These are phyloP conservation scores for Entomobrya proxima DNA, from an alignment of 2,888 invertebrate species.

Conservation along the genomic window DNA sequence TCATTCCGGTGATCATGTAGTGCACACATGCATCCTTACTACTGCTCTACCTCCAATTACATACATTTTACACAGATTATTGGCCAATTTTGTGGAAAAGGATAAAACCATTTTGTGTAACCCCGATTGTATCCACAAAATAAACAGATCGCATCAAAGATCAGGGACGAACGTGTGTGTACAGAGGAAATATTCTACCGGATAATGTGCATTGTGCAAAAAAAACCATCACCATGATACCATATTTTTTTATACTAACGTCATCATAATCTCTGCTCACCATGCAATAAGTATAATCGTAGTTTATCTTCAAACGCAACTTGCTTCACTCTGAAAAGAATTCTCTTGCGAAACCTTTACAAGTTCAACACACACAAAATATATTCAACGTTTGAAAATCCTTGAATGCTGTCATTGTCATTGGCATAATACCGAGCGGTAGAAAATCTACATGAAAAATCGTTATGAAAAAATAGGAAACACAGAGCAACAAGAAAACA, in stretches of 20 bases:
- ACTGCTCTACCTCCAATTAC: too few species aligned
- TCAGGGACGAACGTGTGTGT: neutral
- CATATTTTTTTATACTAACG: too few species aligned
- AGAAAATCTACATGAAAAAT: too few species aligned
- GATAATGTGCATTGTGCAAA: too few species aligned
- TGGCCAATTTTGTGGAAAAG: slow-evolving; percentile 29
- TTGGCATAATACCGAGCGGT: neutral
- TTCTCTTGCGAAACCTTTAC: neutral
- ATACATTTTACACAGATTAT: neutral
- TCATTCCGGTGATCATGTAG: slow-evolving; percentile 14
- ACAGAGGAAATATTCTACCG: too few species aligned
- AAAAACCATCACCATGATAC: too few species aligned
- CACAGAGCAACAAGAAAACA: neutral
- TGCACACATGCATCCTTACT: neutral
- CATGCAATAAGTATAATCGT: too few species aligned
- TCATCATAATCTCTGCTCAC: too few species aligned
- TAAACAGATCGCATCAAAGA: neutral
- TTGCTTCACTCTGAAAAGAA: too few species aligned
- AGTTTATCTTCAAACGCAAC: too few species aligned
- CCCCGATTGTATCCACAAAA: slow-evolving; percentile 2
- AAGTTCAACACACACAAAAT: neutral
- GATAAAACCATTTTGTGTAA: slow-evolving; percentile 4
- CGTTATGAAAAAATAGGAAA: neutral
- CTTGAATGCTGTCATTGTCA: slow-evolving; percentile 14
- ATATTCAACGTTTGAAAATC: neutral